Evolutionary conservation across 2,797 vertebrate genomes (phyloP).

Genomic region (Labeo calbasu): DNA sequence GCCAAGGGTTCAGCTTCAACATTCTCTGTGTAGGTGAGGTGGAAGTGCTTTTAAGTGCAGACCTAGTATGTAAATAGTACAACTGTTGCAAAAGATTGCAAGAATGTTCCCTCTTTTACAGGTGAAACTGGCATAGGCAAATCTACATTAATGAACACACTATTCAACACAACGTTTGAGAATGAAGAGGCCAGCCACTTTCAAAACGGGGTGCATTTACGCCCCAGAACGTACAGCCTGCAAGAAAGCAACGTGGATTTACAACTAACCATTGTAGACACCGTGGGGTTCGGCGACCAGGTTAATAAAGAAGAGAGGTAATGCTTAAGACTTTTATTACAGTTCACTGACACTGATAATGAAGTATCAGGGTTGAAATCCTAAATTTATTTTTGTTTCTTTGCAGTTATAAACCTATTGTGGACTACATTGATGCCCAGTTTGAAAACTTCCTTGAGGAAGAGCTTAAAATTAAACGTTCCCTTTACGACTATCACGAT

Average conservation of each 20-base stretch:
- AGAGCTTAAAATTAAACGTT: conserved; percentile 94
- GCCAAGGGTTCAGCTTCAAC: conserved; percentile 96
- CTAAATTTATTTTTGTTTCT: background rate
- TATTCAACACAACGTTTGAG: conserved; percentile 95
- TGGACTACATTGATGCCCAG: conserved; percentile 95
- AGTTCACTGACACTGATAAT: background rate
- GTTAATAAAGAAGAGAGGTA: conserved; percentile 97
- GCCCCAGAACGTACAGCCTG: conserved; percentile 86
- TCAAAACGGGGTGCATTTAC: conserved; percentile 81
- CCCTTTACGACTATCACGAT: conserved; percentile 90
- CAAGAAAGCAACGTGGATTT: conserved; percentile 95
- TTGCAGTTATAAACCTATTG: conserved; percentile 93
- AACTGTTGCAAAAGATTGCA: background rate
- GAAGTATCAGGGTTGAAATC: background rate
- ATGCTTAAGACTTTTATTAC: background rate
- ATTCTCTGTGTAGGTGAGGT: conserved; percentile 96
- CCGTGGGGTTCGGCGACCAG: conserved; percentile 97
- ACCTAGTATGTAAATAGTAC: background rate
- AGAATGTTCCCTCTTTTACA: conserved; percentile 58
- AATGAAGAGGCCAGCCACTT: conserved; percentile 92
- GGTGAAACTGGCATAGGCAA: conserved; percentile 98
- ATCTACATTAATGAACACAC: conserved; percentile 95
- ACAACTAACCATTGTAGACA: conserved; percentile 94
- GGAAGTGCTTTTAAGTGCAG: background rate
- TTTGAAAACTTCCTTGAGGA: conserved; percentile 96